Percentiles rank a stretch among this genome's conserved stretches.
These are phyloP conservation scores for Halichondria panicea DNA, from an alignment of 37 sponge, comb jelly and placozoan genomes.

Conservation along the genomic window DNA sequence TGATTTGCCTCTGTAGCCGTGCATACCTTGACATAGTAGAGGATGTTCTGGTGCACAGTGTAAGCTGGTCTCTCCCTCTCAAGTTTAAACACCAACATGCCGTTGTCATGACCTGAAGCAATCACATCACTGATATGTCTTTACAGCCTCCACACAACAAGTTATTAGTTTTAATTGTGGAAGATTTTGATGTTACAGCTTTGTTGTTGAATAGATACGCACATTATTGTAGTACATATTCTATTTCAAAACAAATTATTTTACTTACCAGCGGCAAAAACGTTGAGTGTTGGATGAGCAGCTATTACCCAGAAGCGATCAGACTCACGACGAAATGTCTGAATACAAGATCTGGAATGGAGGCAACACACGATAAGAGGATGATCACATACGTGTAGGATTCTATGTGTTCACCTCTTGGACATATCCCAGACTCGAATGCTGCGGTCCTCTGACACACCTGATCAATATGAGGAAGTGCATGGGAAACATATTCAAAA, in stretches of 20 bases:
- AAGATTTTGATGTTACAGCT: no score
- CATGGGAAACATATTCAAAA: not conserved
- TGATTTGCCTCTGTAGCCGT: no score
- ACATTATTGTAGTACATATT: no score
- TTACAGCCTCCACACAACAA: no score
- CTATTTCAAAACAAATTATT: not conserved
- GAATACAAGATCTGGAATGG: constrained; percentile 75
- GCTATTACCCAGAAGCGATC: constrained; percentile 93
- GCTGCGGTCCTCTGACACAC: constrained; percentile 88
- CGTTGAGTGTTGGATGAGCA: constrained; percentile 93
- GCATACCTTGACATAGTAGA: constrained; percentile 97
- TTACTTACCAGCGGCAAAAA: constrained; percentile 90
- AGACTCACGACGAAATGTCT: constrained; percentile 89
- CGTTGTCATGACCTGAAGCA: constrained; percentile 91
- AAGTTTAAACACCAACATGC: constrained; percentile 96
- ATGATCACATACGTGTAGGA: not conserved
- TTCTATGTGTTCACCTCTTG: constrained; percentile 50
- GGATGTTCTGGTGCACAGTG: constrained; percentile 76
- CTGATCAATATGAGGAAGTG: constrained; percentile 5
- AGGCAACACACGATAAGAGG: not conserved
- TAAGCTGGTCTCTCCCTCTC: constrained; percentile 98
- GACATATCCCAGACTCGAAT: constrained; percentile 92
- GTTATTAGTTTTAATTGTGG: no score
- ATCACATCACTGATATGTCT: not conserved
- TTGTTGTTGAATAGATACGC: no score